phyloP scores from a whole-genome alignment of 2,888 invertebrate genomes.

The Theretra japonica region DNA sequence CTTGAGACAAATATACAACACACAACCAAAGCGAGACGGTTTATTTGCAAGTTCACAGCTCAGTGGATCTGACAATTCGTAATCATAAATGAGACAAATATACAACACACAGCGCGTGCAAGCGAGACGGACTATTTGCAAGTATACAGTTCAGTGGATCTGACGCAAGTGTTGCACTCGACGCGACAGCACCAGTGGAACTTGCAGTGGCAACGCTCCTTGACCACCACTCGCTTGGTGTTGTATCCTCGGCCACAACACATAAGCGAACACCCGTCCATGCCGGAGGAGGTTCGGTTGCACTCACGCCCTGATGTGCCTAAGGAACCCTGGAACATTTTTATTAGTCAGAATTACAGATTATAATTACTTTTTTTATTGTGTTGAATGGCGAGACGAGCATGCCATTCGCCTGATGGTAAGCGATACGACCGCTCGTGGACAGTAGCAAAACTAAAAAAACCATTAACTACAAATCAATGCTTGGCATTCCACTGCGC shows the following conservation, averaged over 20 bases:
- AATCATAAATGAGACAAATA: neutral
- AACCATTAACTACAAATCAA: too few species aligned
- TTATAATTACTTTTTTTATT: neutral
- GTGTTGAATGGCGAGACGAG: too few species aligned
- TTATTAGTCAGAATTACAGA: neutral
- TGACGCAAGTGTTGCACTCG: constrained; percentile 95
- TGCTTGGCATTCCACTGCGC: too few species aligned
- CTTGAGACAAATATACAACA: too few species aligned
- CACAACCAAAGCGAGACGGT: too few species aligned
- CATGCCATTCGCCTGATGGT: too few species aligned
- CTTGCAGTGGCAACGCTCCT: constrained; percentile 96
- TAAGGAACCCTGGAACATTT: constrained; percentile 64
- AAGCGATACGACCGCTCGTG: too few species aligned
- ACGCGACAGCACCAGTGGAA: constrained; percentile 99
- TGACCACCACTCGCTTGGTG: constrained; percentile 90
- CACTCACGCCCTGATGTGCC: constrained; percentile 90
- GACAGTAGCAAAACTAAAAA: too few species aligned
- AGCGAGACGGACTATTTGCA: constrained; percentile 87
- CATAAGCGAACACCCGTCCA: constrained; percentile 94
- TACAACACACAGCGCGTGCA: neutral
- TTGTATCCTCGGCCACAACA: constrained; percentile 98
- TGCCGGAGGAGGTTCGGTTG: constrained; percentile 89
- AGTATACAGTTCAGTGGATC: constrained; percentile 91
- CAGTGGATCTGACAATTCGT: too few species aligned
- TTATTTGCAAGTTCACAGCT: too few species aligned